Evolutionary conservation across 2,113 vertebrate species (phyloP).

Genomic region (Cyanistes caeruleus): DNA sequence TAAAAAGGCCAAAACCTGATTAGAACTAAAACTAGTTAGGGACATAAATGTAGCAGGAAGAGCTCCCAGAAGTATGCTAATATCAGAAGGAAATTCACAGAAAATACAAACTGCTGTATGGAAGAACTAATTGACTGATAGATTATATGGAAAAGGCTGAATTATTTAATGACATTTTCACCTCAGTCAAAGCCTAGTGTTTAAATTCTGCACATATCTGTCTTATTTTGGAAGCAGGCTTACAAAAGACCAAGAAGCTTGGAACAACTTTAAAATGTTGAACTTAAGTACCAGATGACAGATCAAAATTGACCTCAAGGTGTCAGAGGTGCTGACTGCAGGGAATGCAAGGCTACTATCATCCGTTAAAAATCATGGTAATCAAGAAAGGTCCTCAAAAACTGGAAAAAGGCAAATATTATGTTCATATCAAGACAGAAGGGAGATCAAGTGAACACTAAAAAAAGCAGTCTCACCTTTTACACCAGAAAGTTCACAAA

Average conservation of each 20-base stretch:
- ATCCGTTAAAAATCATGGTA: not conserved
- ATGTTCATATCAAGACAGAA: not conserved
- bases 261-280: not conserved
- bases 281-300: not conserved
- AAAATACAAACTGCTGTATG: not conserved
- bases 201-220: not conserved
- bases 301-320: not conserved
- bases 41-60: not conserved
- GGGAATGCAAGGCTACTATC: not conserved
- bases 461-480: not conserved
- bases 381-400: not conserved
- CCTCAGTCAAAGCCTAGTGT: not conserved
- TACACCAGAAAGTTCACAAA: not conserved
- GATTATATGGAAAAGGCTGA: not conserved
- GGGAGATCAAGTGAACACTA: not conserved
- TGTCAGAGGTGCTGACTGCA: not conserved
- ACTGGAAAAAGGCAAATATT: not conserved
- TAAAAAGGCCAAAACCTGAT: not conserved
- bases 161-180: not conserved
- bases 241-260: not conserved
- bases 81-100: not conserved
- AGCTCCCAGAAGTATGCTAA: not conserved
- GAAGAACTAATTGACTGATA: not conserved
- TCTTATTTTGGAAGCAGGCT: not conserved
- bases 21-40: not conserved